These are phyloP conservation scores for Gambelia wislizenii DNA, from an alignment of 2,797 vertebrate species.

Conservation along the genomic window DNA sequence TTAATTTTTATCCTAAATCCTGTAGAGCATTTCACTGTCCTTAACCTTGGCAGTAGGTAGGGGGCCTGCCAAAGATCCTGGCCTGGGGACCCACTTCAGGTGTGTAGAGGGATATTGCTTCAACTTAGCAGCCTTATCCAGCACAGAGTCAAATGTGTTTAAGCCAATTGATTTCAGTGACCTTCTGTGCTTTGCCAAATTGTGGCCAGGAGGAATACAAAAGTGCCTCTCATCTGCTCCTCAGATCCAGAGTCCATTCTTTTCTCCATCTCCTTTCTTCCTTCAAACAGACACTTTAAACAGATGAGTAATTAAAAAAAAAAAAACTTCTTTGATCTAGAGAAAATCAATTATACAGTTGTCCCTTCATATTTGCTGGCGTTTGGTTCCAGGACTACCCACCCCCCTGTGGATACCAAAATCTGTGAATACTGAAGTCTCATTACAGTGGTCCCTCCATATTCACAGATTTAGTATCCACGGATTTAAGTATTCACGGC, in stretches of 20 bases:
- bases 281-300: background rate
- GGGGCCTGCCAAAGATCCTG: too few relatives aligned
- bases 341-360: conserved; percentile 1
- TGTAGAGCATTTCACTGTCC: too few relatives aligned
- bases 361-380: too few relatives aligned
- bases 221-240: background rate
- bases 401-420: too few relatives aligned
- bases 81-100: too few relatives aligned
- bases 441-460: too few relatives aligned
- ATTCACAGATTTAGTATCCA: too few relatives aligned
- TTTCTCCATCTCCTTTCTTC: background rate
- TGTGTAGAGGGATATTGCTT: background rate
- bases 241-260: background rate
- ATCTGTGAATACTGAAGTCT: too few relatives aligned
- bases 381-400: too few relatives aligned
- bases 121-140: background rate
- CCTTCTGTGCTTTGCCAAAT: background rate
- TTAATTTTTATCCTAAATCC: too few relatives aligned
- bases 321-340: background rate
- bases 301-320: background rate
- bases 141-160: background rate
- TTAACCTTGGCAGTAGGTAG: too few relatives aligned
- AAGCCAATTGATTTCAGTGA: background rate
- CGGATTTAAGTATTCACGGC: too few relatives aligned
- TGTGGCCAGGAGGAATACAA: background rate